These are phyloP conservation scores for Hemicentrotus pulcherrimus DNA, from an alignment of 35 echinoderm and acorn worm genomes.

Conservation along the genomic window DNA sequence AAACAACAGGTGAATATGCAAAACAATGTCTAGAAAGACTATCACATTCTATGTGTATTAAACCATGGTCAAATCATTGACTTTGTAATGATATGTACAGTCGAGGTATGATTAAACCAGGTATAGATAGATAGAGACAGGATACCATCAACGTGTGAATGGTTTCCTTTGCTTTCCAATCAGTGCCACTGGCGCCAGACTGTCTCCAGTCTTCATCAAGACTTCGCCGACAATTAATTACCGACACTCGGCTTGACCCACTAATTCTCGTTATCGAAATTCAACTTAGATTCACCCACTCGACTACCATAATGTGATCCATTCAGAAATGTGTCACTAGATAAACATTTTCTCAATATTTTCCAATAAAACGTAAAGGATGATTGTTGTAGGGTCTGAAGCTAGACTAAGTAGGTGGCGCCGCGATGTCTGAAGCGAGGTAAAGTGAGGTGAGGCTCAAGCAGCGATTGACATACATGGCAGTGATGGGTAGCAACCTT, in stretches of 20 bases:
- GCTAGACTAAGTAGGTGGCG: neutral
- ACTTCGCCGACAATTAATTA: neutral
- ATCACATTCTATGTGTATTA: too few relatives aligned
- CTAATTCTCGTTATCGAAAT: neutral
- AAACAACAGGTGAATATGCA: too few relatives aligned
- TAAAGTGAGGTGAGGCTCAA: neutral
- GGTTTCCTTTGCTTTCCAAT: constrained; percentile 36
- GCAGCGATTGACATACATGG: constrained; percentile 15
- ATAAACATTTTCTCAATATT: neutral
- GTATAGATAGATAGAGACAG: neutral
- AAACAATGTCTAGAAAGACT: too few relatives aligned
- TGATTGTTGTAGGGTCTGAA: neutral
- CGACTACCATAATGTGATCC: neutral
- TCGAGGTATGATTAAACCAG: neutral
- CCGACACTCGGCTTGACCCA: neutral
- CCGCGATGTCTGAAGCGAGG: neutral
- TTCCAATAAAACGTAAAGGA: neutral
- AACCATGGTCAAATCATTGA: too few relatives aligned
- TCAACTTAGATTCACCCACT: neutral
- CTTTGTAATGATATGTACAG: too few relatives aligned
- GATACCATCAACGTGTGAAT: constrained; percentile 29
- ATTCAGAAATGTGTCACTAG: neutral
- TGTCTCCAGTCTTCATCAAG: neutral
- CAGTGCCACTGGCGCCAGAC: constrained; percentile 36
- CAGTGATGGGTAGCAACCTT: neutral